phyloP scores from a whole-genome alignment of 1,140 invertebrate species.

The Drosophila ficusphila region DNA sequence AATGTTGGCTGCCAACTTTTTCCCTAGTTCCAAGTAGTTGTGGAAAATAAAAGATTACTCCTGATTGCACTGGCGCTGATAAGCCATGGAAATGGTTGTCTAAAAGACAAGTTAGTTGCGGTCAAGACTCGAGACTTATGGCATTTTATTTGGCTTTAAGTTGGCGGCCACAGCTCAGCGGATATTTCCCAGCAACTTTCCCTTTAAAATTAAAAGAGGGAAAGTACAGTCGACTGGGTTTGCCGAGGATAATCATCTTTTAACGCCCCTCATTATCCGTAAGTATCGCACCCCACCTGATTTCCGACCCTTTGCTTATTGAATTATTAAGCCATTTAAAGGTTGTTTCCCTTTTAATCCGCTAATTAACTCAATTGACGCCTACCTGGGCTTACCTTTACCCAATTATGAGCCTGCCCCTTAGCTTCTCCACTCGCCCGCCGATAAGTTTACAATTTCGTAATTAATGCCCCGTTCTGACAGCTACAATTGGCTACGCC shows the following conservation, averaged over 20 bases:
- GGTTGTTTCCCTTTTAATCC: conserved; percentile 34
- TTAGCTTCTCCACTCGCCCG: neutral
- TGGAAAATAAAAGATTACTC: conserved; percentile 39
- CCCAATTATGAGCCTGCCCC: conserved; percentile 11
- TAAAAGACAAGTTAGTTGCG: conserved; percentile 39
- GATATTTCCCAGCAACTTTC: conserved; percentile 5
- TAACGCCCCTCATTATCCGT: conserved; percentile 7
- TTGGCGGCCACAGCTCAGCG: neutral
- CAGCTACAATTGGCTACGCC: conserved; percentile 44
- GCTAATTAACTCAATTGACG: conserved; percentile 53
- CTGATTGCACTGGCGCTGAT: conserved; percentile 37
- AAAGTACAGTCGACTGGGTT: neutral
- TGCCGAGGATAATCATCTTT: conserved; percentile 24
- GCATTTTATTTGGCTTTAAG: conserved; percentile 26
- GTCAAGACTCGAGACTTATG: conserved; percentile 20
- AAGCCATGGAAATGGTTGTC: conserved; percentile 43
- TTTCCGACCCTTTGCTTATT: conserved; percentile 24
- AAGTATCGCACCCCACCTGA: conserved; percentile 11
- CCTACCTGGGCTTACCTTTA: conserved; percentile 16
- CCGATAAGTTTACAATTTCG: conserved; percentile 41
- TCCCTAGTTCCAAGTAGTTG: conserved; percentile 45
- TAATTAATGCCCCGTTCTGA: conserved; percentile 59
- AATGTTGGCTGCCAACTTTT: conserved; percentile 47
- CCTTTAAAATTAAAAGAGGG: neutral
- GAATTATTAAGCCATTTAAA: conserved; percentile 59